Conservation (phyloP, 2,888 invertebrate genomes). For the Sarcophaga rosellei region DNA sequence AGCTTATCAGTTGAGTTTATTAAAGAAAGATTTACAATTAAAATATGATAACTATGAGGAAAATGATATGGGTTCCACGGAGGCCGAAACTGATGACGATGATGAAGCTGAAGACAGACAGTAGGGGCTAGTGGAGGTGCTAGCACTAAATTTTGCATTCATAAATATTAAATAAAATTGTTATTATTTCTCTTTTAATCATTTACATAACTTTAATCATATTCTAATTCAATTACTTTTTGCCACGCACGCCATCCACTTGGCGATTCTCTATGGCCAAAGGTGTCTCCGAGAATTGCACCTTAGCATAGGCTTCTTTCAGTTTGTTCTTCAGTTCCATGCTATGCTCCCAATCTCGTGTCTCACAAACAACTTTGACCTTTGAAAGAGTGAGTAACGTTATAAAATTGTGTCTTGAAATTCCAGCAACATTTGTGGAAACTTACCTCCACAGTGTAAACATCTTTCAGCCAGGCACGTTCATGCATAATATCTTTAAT, state of each 20-base stretch:
- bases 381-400: conserved; percentile 77
- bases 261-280: conserved; percentile 74
- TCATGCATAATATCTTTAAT: conserved; percentile 98
- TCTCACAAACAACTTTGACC: conserved; percentile 95
- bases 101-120: conserved; percentile 37
- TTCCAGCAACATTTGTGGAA: conserved; percentile 56
- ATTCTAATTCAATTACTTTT: conserved; percentile 35
- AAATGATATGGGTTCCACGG: conserved; percentile 32
- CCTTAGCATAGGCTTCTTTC: conserved; percentile 83
- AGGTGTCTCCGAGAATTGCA: conserved; percentile 82
- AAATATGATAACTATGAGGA: conserved; percentile 56
- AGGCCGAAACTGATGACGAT: conserved; percentile 33
- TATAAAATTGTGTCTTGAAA: not conserved
- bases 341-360: conserved; percentile 90
- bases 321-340: conserved; percentile 84
- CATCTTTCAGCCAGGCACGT: conserved; percentile 96
- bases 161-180: conserved; percentile 44
- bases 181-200: not conserved
- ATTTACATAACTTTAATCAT: not conserved
- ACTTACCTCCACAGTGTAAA: conserved; percentile 88
- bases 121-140: conserved; percentile 14
- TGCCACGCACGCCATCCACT: conserved; percentile 24
- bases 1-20: conserved; percentile 84
- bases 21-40: conserved; percentile 71
- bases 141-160: conserved; percentile 8